These are phyloP conservation scores for Hepsetus odoe DNA, from an alignment of 2,113 vertebrate species.

Conservation along the genomic window DNA sequence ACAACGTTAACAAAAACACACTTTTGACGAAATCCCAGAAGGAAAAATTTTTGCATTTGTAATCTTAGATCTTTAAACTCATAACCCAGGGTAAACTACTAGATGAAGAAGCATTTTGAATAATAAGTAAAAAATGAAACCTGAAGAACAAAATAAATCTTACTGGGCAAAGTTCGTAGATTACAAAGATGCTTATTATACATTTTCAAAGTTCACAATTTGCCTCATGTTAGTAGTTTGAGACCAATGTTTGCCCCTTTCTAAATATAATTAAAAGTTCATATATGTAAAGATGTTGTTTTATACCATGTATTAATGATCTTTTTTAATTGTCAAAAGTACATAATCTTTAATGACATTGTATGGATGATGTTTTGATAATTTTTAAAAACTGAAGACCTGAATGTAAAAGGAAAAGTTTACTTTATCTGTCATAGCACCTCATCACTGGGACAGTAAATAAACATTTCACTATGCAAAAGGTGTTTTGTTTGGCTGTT, in stretches of 20 bases:
- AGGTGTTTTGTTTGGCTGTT: background rate
- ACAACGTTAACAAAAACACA: too few relatives aligned
- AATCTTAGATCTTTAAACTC: too few relatives aligned
- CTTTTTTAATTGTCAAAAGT: background rate
- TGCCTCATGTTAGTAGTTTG: too few relatives aligned
- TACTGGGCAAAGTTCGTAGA: background rate
- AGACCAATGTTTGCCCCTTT: background rate
- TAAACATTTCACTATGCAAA: background rate
- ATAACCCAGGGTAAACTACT: too few relatives aligned
- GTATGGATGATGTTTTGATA: background rate
- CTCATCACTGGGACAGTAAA: background rate
- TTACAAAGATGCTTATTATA: background rate
- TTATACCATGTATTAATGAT: background rate
- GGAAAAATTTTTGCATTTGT: too few relatives aligned
- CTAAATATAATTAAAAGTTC: background rate
- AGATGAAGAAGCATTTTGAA: background rate
- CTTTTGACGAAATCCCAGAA: too few relatives aligned
- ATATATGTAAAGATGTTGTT: background rate
- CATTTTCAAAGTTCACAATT: too few relatives aligned
- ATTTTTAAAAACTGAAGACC: slow-evolving; percentile 12
- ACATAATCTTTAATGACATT: background rate
- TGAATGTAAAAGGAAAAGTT: slow-evolving; percentile 17
- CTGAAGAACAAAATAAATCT: background rate
- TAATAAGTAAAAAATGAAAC: background rate
- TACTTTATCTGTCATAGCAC: background rate